These are phyloP conservation scores for Trachelus tabidus DNA, from an alignment of 2,888 invertebrate species.

Conservation along the genomic window DNA sequence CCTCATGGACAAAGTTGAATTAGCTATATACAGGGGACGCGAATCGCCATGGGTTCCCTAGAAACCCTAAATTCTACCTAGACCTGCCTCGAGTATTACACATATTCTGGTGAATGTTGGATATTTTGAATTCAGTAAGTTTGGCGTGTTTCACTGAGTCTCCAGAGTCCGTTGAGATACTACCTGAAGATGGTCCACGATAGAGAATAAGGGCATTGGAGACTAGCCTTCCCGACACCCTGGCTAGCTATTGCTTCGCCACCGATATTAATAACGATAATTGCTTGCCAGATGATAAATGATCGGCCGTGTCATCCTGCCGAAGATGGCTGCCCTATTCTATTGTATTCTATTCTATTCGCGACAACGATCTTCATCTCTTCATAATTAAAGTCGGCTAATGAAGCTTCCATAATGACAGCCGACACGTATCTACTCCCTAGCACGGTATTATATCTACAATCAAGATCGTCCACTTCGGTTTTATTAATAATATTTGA, in stretches of 20 bases:
- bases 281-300: slow-evolving; percentile 51
- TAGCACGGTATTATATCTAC: slow-evolving; percentile 33
- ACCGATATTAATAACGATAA: slow-evolving; percentile 59
- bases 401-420: slow-evolving; percentile 48
- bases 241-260: slow-evolving; percentile 21
- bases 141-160: no score
- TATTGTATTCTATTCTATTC: slow-evolving; percentile 35
- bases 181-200: no score
- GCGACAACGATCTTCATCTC: slow-evolving; percentile 53
- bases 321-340: slow-evolving; percentile 27
- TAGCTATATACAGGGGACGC: slow-evolving; percentile 31
- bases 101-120: no score
- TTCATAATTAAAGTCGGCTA: slow-evolving; percentile 55
- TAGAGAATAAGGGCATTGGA: not conserved
- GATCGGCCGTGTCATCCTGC: slow-evolving; percentile 40
- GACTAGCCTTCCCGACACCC: not conserved
- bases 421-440: slow-evolving; percentile 35
- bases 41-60: no score
- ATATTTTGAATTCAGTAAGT: no score
- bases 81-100: no score
- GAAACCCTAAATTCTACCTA: no score
- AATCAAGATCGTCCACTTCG: slow-evolving; percentile 33
- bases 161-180: no score
- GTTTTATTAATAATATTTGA: slow-evolving; percentile 37
- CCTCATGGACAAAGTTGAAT: slow-evolving; percentile 41